Evolutionary conservation across 92 coral and sea anemone species (phyloP).

Genomic region (Parazoanthus swiftii): DNA sequence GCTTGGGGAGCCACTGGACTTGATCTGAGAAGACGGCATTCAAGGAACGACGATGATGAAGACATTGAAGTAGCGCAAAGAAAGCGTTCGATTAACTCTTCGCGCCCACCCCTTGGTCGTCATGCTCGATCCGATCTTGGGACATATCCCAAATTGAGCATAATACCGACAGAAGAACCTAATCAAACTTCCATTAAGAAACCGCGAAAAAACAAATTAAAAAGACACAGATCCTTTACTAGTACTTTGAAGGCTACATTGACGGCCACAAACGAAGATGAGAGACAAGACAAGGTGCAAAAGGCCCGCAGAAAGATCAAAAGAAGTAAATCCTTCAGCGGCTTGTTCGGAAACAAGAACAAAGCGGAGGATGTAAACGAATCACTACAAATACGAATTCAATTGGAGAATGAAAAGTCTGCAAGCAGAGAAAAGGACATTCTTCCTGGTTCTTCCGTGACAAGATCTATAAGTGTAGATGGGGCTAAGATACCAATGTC

Average conservation of each 20-base stretch:
- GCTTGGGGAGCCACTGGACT: slow-evolving; percentile 1
- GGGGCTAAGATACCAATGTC: background rate
- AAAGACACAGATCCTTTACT: slow-evolving; percentile 33
- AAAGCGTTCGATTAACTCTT: slow-evolving; percentile 4
- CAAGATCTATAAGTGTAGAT: slow-evolving; percentile 18
- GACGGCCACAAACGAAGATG: background rate
- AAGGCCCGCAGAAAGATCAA: slow-evolving; percentile 8
- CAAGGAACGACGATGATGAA: slow-evolving; percentile 31
- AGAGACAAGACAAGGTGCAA: background rate
- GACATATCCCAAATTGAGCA: slow-evolving; percentile 14
- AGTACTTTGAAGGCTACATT: background rate
- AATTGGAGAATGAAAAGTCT: background rate
- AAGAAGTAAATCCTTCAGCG: slow-evolving; percentile 40
- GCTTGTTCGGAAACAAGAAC: slow-evolving; percentile 32
- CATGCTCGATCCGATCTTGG: slow-evolving; percentile 45
- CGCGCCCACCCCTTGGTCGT: slow-evolving; percentile 22
- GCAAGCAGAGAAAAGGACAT: background rate
- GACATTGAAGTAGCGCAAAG: slow-evolving; percentile 33
- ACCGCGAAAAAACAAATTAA: slow-evolving; percentile 18
- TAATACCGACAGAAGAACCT: background rate
- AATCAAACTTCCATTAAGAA: slow-evolving; percentile 10
- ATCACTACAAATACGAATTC: background rate
- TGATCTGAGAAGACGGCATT: slow-evolving; percentile 14
- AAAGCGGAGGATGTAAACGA: slow-evolving; percentile 17
- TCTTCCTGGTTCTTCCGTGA: background rate